These are phyloP conservation scores for Tinamus guttatus DNA, from an alignment of 2,113 vertebrate species.

Conservation along the genomic window DNA sequence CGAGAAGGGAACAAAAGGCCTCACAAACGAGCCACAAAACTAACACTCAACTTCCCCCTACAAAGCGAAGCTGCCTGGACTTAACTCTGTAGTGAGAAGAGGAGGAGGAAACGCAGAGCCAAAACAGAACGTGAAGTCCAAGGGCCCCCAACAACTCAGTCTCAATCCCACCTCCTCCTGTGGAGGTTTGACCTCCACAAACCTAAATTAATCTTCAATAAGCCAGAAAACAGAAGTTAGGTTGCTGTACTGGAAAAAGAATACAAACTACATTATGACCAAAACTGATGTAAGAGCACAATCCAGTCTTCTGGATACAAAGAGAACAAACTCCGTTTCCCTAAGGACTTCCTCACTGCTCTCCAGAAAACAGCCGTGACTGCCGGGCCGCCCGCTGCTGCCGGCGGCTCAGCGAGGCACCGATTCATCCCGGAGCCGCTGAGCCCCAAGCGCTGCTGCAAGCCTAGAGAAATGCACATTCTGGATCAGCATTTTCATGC, in stretches of 20 bases:
- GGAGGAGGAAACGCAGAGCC: not conserved
- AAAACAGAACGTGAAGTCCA: not conserved
- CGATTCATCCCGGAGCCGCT: not conserved
- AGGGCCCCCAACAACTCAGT: not conserved
- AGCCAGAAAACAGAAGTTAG: not conserved
- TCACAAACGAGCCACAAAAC: not conserved
- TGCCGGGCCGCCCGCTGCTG: not conserved
- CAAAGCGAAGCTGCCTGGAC: not conserved
- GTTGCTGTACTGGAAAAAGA: not conserved
- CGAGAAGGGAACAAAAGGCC: not conserved
- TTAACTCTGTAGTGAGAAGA: not conserved
- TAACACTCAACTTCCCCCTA: not conserved
- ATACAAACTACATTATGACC: not conserved
- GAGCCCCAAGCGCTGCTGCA: not conserved
- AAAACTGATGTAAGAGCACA: not conserved
- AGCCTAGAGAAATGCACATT: not conserved
- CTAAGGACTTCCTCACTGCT: not conserved
- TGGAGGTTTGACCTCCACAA: not conserved
- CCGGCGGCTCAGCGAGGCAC: not conserved
- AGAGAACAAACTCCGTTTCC: not conserved
- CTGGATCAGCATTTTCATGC: not conserved
- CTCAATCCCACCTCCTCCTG: too few relatives aligned
- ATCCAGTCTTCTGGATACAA: not conserved
- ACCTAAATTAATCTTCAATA: not conserved
- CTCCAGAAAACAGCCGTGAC: not conserved